These are phyloP conservation scores for Ibycter americanus DNA, from an alignment of 2,797 vertebrate species.

Conservation along the genomic window DNA sequence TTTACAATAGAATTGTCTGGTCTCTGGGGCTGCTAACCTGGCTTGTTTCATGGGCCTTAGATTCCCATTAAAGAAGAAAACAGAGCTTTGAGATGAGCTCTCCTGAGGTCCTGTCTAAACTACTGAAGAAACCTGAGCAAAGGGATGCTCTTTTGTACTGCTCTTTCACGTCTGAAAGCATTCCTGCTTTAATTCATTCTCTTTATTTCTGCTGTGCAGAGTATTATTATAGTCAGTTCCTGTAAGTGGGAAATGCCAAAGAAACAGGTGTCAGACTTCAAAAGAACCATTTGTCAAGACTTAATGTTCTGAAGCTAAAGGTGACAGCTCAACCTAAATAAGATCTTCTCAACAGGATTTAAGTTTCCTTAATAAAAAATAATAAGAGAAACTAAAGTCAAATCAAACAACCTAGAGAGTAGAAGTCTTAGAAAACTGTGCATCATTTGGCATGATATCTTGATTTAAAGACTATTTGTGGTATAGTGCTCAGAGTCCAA, in stretches of 20 bases:
- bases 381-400: constrained; percentile 22
- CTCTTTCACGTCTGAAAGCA: constrained; percentile 27
- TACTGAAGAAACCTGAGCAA: background rate
- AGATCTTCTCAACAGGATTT: constrained; percentile 38
- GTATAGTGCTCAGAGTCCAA: background rate
- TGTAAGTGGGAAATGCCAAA: constrained; percentile 62
- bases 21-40: background rate
- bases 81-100: background rate
- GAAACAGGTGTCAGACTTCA: constrained; percentile 68
- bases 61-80: background rate
- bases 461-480: background rate
- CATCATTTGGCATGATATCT: background rate
- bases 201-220: constrained; percentile 52
- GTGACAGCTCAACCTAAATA: constrained; percentile 59
- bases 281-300: constrained; percentile 62
- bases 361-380: constrained; percentile 53
- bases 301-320: constrained; percentile 64
- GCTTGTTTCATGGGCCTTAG: background rate
- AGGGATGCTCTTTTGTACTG: constrained; percentile 26
- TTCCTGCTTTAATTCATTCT: constrained; percentile 63
- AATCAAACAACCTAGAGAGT: background rate
- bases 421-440: background rate
- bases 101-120: background rate
- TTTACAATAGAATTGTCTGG: background rate
- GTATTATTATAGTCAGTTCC: constrained; percentile 57